Base-by-base conservation (phyloP, 2,113 vertebrate species). In the Ceratotherium simum region DNA sequence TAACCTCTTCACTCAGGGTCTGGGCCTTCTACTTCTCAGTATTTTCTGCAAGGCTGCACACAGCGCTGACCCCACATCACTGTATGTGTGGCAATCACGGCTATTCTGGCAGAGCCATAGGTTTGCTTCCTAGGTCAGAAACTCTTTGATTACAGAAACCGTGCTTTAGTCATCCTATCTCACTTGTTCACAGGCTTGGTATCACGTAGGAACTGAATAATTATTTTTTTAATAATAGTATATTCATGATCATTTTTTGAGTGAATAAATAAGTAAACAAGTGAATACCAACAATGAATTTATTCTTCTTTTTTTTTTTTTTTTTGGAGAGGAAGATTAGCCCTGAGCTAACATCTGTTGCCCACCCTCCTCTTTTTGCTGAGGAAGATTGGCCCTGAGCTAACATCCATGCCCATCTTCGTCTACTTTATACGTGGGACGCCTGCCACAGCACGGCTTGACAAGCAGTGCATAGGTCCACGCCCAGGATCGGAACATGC, bases 41-140 rank as follows among this genome's bases (percentile, higher is more conserved):
- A 36, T 69, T 36, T 65, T 48, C 81, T 51, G 1, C 13, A 21
- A 12, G 42, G 29, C 23, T 16, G 46, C 29, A 27, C 33, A 12
- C 0, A 58, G 20, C 4, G 13, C 25, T 12, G 23, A 8, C 5
- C 5, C 23, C 14, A 3, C 2, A 13, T 54, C 18, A 8, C 42
- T 5, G 4, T 31, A 13, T 18, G 54, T 56, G 23, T 1, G 60
- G 23, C 5, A 29, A 6, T 51, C n/a, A 65, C 1, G 5, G 16
- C 11, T 25, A 5, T 31, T 14, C 21, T 2, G 10, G 31, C 9
- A 13, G 0, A 60, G 31, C 11, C n/a, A 17, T 4, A 25, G n/a
- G 10, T 23, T 67, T 60, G 46, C 31, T 39, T 39, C 64, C 8
- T 7, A 79, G 46, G 75, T 69, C 13, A 31, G 39, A 87, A 58